Conservation (phyloP, 2,888 invertebrate species). For the Sphinx pinastri region DNA sequence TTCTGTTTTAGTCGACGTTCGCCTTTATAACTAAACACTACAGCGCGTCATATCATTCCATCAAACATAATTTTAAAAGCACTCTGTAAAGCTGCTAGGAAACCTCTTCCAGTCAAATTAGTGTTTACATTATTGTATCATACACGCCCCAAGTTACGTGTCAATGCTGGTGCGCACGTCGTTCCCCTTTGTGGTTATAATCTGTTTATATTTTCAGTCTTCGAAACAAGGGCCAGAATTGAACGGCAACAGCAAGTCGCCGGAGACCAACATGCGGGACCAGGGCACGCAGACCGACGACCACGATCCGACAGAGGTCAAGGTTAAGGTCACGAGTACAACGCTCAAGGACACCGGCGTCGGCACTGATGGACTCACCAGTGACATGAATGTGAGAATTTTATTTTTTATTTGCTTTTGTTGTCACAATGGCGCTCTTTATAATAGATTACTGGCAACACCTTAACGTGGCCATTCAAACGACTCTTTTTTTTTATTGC, state of each 20-base stretch:
- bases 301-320: constrained; percentile 27
- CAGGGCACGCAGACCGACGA: constrained; percentile 62
- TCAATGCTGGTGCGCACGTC: too few species aligned
- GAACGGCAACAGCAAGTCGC: constrained; percentile 32
- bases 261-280: constrained; percentile 43
- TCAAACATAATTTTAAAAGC: neutral
- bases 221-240: constrained; percentile 62
- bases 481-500: too few species aligned
- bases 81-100: too few species aligned
- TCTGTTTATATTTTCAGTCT: constrained; percentile 49
- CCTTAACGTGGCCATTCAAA: too few species aligned
- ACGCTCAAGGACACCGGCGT: neutral
- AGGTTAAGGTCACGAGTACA: constrained; percentile 9
- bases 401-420: neutral
- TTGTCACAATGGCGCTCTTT: too few species aligned
- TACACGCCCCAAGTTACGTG: too few species aligned
- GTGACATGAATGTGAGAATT: neutral
- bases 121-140: too few species aligned
- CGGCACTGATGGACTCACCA: neutral
- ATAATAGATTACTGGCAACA: too few species aligned
- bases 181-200: too few species aligned
- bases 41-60: neutral
- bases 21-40: too few species aligned
- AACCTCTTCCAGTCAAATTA: too few species aligned
- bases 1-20: too few species aligned